A percentile compares a stretch with the other conserved stretches of the same genome.
Conservation (phyloP, 2,797 vertebrate genomes). For the Gadopsis bispinosus region DNA sequence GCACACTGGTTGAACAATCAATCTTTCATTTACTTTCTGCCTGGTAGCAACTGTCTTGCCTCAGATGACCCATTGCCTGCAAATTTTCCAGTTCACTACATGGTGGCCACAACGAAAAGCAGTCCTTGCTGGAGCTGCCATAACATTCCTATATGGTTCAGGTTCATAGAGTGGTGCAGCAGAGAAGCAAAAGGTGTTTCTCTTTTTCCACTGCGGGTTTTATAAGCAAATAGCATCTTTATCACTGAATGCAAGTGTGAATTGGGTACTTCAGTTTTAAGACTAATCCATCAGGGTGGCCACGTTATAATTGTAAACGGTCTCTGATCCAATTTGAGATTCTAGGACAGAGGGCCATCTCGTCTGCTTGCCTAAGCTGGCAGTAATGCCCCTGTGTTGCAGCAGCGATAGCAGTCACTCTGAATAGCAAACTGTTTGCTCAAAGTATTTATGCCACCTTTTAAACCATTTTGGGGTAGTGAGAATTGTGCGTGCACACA, state of each 20-base stretch:
- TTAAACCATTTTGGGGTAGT: background rate
- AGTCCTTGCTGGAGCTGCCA: slow-evolving; percentile 4
- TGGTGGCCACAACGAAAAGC: background rate
- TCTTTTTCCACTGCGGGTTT: background rate
- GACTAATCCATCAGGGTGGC: slow-evolving; percentile 2
- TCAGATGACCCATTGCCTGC: slow-evolving; percentile 19
- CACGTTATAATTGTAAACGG: slow-evolving; percentile 3
- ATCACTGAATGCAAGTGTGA: background rate
- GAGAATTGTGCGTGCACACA: background rate
- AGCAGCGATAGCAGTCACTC: background rate
- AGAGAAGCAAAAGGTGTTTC: background rate
- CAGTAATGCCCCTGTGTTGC: background rate
- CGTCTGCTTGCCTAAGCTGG: background rate
- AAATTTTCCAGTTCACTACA: slow-evolving; percentile 7
- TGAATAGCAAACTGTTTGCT: background rate
- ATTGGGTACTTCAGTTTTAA: background rate
- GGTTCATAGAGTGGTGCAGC: background rate
- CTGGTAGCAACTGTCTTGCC: slow-evolving; percentile 14
- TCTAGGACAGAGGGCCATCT: slow-evolving; percentile 2
- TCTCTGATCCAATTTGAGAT: slow-evolving; percentile 17
- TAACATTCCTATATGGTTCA: background rate
- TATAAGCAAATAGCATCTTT: background rate
- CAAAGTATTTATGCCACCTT: background rate
- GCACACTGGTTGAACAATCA: slow-evolving; percentile 29
- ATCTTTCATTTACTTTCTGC: slow-evolving; percentile 36